These are phyloP conservation scores for Euproctis similis DNA, from an alignment of 2,888 invertebrate genomes.

Conservation along the genomic window DNA sequence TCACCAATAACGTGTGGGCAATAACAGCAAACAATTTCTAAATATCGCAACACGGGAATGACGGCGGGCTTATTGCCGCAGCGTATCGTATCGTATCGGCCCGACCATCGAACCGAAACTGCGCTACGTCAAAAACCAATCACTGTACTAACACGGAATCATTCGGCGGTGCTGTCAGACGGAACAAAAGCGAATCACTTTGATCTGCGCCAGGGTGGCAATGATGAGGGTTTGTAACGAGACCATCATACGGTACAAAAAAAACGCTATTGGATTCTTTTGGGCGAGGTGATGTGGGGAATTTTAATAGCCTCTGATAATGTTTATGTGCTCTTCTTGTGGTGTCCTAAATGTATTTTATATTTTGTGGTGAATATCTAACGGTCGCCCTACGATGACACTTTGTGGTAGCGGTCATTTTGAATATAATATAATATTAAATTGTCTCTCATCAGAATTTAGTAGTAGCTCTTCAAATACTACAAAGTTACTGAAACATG, in stretches of 20 bases:
- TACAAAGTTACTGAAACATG: no score
- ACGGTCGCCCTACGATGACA: no score
- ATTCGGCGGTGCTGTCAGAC: constrained; percentile 48
- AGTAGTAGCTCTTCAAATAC: no score
- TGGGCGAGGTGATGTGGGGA: constrained; percentile 8
- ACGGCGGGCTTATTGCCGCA: no score
- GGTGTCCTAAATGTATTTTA: no score
- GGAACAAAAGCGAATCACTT: constrained; percentile 66
- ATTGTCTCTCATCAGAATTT: no score
- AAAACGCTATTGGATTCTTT: constrained; percentile 9
- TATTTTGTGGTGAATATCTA: no score
- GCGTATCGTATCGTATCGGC: constrained; percentile 25
- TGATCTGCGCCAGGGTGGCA: constrained; percentile 42
- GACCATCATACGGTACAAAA: constrained; percentile 9
- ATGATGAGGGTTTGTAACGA: constrained; percentile 11
- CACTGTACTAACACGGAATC: constrained; percentile 55
- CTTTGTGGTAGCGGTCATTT: no score
- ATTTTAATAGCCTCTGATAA: no score
- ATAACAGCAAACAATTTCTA: constrained; percentile 26
- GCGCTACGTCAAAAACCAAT: constrained; percentile 57
- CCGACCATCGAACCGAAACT: constrained; percentile 28
- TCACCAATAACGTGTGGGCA: constrained; percentile 21
- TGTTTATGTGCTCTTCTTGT: no score
- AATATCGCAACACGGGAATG: constrained; percentile 20
- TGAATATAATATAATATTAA: no score